A percentile compares a stretch with the other conserved stretches of the same genome.
Conservation (phyloP, 2,113 vertebrate species). For the Vombatus ursinus region DNA sequence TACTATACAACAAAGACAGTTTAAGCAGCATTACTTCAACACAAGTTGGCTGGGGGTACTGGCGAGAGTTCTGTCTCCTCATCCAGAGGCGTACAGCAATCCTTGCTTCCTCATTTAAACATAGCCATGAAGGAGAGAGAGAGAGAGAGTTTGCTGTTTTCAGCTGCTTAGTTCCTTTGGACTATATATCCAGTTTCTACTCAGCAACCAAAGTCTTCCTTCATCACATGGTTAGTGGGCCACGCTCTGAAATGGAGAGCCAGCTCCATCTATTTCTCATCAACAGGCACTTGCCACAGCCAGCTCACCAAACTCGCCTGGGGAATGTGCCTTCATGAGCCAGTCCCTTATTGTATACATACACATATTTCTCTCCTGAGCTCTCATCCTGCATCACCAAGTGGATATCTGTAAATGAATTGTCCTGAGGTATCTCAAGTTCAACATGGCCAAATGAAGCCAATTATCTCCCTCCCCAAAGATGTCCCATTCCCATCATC, state of each 20-base stretch:
- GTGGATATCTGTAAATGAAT: background rate
- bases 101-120: background rate
- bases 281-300: background rate
- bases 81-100: background rate
- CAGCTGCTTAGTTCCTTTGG: background rate
- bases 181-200: background rate
- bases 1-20: background rate
- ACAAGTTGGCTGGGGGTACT: background rate
- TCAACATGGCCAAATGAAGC: background rate
- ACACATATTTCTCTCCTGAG: background rate
- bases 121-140: background rate
- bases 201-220: background rate
- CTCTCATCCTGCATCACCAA: background rate
- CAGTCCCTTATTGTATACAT: background rate
- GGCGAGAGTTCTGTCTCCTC: background rate
- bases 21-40: background rate
- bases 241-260: background rate
- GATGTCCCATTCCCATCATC: background rate
- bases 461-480: background rate
- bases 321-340: background rate
- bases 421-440: background rate
- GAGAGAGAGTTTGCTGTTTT: background rate
- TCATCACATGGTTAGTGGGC: background rate
- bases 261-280: background rate
- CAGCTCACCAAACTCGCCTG: background rate